Percentiles rank a stretch among this genome's conserved stretches.
Conservation (phyloP, 2,888 invertebrate species). For the Euproctis similis region DNA sequence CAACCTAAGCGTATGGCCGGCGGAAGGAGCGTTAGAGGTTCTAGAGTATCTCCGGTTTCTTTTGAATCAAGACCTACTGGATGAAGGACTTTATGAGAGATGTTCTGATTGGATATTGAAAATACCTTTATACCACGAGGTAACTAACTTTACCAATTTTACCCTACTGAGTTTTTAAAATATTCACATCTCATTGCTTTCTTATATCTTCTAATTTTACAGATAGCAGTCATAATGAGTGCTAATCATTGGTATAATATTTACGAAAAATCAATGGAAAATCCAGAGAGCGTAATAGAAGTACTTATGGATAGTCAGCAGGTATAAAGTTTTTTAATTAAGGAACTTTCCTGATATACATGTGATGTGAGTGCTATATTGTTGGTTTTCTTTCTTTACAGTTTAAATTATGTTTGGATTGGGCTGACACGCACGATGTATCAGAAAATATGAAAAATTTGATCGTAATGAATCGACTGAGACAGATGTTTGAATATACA, state of each 20-base stretch:
- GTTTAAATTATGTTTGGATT: conserved; percentile 80
- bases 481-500: conserved; percentile 73
- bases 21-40: conserved; percentile 69
- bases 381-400: conserved; percentile 35
- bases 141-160: too few relatives aligned
- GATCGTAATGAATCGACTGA: conserved; percentile 70
- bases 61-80: conserved; percentile 49
- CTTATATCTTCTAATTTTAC: conserved; percentile 18
- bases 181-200: background rate
- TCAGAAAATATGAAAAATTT: conserved; percentile 73
- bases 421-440: conserved; percentile 79
- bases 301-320: conserved; percentile 73
- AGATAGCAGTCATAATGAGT: conserved; percentile 75
- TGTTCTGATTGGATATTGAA: conserved; percentile 76
- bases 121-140: conserved; percentile 79
- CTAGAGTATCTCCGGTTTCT: conserved; percentile 68
- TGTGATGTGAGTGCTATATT: too few relatives aligned
- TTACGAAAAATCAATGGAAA: conserved; percentile 71
- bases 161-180: background rate
- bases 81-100: conserved; percentile 55
- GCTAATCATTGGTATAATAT: conserved; percentile 77
- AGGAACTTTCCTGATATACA: too few relatives aligned
- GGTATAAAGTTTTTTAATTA: too few relatives aligned
- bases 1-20: conserved; percentile 74
- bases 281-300: conserved; percentile 71